Percentiles rank a stretch among this genome's conserved stretches.
Conservation (phyloP, 2,888 invertebrate species). For the Candidula unifasciata region DNA sequence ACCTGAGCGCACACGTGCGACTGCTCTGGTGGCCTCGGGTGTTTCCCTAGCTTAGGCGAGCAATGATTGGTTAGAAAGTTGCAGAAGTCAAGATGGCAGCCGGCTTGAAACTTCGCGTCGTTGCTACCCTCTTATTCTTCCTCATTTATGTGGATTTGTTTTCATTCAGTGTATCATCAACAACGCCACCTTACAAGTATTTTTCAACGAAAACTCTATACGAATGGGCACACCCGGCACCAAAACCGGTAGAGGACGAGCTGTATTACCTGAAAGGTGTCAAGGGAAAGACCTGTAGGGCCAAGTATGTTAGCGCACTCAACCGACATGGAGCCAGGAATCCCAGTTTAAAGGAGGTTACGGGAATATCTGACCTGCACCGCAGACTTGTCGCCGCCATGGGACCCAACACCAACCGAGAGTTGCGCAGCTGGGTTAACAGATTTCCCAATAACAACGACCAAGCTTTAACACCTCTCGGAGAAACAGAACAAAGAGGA, state of each 20-base stretch:
- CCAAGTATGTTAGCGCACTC: constrained; percentile 62
- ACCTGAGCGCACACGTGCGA: no score
- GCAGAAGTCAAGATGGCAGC: constrained; percentile 12
- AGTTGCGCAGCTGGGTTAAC: constrained; percentile 65
- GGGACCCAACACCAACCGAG: constrained; percentile 53
- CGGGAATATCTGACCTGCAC: constrained; percentile 62
- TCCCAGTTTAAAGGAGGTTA: constrained; percentile 70
- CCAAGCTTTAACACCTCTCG: constrained; percentile 66
- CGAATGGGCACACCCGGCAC: constrained; percentile 57
- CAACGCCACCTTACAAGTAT: constrained; percentile 42
- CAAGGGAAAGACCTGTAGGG: constrained; percentile 59
- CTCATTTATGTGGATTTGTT: background rate
- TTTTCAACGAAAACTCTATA: constrained; percentile 72
- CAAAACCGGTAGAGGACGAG: constrained; percentile 57
- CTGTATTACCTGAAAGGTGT: constrained; percentile 56
- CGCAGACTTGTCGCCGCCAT: constrained; percentile 58
- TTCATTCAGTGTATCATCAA: background rate
- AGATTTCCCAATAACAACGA: constrained; percentile 67
- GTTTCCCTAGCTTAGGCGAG: no score
- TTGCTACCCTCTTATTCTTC: background rate
- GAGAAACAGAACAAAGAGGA: constrained; percentile 65
- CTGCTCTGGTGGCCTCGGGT: no score
- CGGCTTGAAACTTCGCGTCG: background rate
- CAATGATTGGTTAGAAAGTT: background rate
- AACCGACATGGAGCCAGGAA: constrained; percentile 69